phyloP scores from a whole-genome alignment of 30 jellyfish, hydroid and myxozoan species.

The Aurelia aurita region DNA sequence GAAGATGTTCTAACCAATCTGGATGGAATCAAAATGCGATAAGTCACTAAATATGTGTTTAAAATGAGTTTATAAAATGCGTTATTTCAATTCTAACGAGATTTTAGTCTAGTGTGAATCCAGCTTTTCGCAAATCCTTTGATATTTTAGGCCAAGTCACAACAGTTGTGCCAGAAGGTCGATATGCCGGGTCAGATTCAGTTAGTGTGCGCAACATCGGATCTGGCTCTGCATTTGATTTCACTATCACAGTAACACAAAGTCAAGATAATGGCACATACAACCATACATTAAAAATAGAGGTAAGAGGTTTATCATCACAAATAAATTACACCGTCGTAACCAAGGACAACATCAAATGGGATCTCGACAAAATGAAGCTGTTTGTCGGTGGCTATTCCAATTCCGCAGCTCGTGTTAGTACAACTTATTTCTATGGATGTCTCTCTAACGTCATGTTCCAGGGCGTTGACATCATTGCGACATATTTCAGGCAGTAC shows the following conservation, averaged over 20 bases:
- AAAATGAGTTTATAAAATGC: too few relatives aligned
- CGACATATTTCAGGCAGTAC: conserved; percentile 12
- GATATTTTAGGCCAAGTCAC: too few relatives aligned
- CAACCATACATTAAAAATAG: neutral
- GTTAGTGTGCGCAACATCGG: too few relatives aligned
- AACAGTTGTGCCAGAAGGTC: too few relatives aligned
- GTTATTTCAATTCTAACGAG: neutral
- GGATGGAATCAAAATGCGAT: too few relatives aligned
- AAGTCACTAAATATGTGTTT: too few relatives aligned
- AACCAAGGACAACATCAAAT: neutral
- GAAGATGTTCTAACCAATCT: too few relatives aligned
- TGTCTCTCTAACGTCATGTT: conserved; percentile 17
- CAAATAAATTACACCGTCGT: neutral
- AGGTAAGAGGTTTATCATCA: neutral
- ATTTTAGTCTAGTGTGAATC: neutral
- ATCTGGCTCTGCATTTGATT: too few relatives aligned
- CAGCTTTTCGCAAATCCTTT: too few relatives aligned
- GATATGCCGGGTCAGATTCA: too few relatives aligned
- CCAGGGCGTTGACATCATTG: conserved; percentile 24
- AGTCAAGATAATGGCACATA: neutral
- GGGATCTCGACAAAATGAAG: conserved; percentile 3
- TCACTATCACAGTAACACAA: conserved; percentile 4
- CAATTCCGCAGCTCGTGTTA: conserved; percentile 17
- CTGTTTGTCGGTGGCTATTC: conserved; percentile 25
- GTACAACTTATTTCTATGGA: conserved; percentile 1